These are phyloP conservation scores for Sebastiscus albofasciatus DNA, from an alignment of 2,797 vertebrate species.

Conservation along the genomic window DNA sequence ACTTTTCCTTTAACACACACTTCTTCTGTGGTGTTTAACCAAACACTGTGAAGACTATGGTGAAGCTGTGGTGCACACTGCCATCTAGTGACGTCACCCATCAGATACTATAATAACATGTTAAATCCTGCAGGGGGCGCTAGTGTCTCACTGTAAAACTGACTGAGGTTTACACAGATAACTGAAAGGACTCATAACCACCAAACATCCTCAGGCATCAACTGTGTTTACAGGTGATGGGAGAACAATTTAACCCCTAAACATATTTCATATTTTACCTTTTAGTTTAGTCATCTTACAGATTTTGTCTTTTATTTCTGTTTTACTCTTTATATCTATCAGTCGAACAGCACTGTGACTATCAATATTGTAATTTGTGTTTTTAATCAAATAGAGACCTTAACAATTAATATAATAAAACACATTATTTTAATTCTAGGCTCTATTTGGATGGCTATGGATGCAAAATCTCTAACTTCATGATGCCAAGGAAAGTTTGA, in stretches of 20 bases:
- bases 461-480: background rate
- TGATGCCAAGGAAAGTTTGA: background rate
- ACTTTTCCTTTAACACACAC: background rate
- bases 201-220: background rate
- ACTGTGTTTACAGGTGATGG: background rate
- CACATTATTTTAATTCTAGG: background rate
- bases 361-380: background rate
- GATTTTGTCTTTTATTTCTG: background rate
- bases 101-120: too few relatives aligned
- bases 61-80: background rate
- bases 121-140: conserved; percentile 66
- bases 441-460: background rate
- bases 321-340: background rate
- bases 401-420: background rate
- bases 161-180: background rate
- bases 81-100: background rate
- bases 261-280: background rate
- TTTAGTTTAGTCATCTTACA: background rate
- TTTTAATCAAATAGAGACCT: background rate
- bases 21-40: background rate
- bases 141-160: conserved; percentile 30
- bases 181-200: background rate
- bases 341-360: background rate
- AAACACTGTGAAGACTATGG: background rate
- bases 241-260: background rate